Base-by-base conservation (phyloP, 2,888 invertebrate species). In the Tenthredo mesomela region DNA sequence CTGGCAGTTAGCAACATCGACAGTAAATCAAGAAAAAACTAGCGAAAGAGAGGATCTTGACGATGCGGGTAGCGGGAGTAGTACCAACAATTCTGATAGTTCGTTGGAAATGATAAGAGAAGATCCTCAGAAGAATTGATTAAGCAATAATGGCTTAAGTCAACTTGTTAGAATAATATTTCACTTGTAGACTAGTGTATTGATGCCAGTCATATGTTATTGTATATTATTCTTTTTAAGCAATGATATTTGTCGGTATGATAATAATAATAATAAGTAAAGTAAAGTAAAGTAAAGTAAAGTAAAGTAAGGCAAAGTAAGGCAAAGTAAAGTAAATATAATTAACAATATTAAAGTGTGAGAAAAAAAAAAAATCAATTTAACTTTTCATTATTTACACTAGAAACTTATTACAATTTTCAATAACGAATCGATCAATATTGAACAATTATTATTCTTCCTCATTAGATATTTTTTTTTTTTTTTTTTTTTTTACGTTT, bases 1-100 rank as follows among this genome's bases (percentile, higher is more conserved):
- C 18, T 97, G 97, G 97, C 97, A 97, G 92, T 93, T 97, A 85
- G 95, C 95, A 80, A 95, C 93, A 67, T 87, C 92, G 29, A 89
- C 88, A 87, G 91, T 89, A 85, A 89, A 86, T 78, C 91, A 89
- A 87, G 93, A 91, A 84, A 93, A 93, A 87, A 84, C 90, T 33
- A 89, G 86, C 12, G 93, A 93, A 87, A 88, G 92, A 87, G 93
- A 93, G 87, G 93, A 93, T 85, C 67, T 82, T 12, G 87, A 87
- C 50, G 93, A 93, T 86, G 93, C 93, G 84, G 93, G 93, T 67
- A 93, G 92, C 85, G 93, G 93, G 77, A 93, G 93, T 86, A 93
- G 93, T 85, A 92, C 93, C 84, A 94, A 93, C 87, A 93, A 93
- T 89, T 93, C 94, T 43, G 93, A 94, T 87, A 93, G 93, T 88